phyloP scores from a whole-genome alignment of 1,140 invertebrate genomes.

The Monochamus saltuarius region DNA sequence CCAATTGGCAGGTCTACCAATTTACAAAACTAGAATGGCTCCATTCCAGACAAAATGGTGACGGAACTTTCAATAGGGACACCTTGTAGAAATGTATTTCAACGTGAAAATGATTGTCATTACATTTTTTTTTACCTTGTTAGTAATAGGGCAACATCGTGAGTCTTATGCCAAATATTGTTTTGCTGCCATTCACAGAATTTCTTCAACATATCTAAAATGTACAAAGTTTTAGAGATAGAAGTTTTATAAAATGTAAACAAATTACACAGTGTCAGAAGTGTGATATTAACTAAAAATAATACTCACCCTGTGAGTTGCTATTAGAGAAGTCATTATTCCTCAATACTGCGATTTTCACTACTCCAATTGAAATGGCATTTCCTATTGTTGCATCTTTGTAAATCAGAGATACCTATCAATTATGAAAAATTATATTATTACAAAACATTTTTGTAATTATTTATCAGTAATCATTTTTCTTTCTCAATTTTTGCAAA shows the following conservation, averaged over 20 bases:
- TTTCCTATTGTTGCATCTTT: conserved; percentile 81
- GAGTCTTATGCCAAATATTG: conserved; percentile 61
- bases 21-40: too few relatives aligned
- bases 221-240: conserved; percentile 44
- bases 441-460: neutral
- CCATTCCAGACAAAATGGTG: too few relatives aligned
- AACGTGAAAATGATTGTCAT: too few relatives aligned
- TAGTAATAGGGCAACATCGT: conserved; percentile 74
- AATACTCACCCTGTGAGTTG: conserved; percentile 35
- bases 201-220: conserved; percentile 65
- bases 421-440: conserved; percentile 15
- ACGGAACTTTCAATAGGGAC: too few relatives aligned
- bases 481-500: too few relatives aligned
- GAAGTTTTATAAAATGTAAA: neutral
- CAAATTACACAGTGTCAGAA: too few relatives aligned
- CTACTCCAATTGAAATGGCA: conserved; percentile 74
- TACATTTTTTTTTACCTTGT: too few relatives aligned
- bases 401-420: conserved; percentile 73
- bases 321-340: conserved; percentile 48
- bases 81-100: too few relatives aligned
- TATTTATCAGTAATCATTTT: neutral
- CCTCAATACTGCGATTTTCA: conserved; percentile 64
- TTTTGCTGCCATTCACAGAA: conserved; percentile 73
- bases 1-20: too few relatives aligned
- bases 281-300: too few relatives aligned